phyloP scores from a whole-genome alignment of 2,888 invertebrate species.

The Morpho helenor region DNA sequence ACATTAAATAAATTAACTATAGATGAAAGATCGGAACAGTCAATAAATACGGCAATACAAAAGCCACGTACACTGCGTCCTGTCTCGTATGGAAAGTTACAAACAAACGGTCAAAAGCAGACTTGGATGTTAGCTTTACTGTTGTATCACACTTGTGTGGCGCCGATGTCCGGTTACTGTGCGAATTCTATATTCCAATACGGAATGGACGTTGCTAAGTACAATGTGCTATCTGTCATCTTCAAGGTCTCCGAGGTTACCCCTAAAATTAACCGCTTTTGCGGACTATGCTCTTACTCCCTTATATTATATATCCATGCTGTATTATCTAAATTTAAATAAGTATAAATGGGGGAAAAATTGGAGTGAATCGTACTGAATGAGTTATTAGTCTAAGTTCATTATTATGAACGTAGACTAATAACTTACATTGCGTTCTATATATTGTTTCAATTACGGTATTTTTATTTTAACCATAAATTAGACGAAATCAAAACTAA shows the following conservation, averaged over 20 bases:
- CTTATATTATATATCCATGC: not conserved
- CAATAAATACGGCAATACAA: conserved; percentile 6
- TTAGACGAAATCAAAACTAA: too few relatives aligned
- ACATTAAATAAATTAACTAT: conserved; percentile 10
- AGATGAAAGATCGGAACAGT: conserved; percentile 3
- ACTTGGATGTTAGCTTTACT: conserved; percentile 68
- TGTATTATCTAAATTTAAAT: too few relatives aligned
- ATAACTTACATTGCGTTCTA: too few relatives aligned
- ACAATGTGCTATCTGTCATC: conserved; percentile 53
- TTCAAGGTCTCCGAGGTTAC: conserved; percentile 57
- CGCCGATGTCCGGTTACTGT: conserved; percentile 65
- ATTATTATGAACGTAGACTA: too few relatives aligned
- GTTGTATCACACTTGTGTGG: conserved; percentile 63
- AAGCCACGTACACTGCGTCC: conserved; percentile 31
- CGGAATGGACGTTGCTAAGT: conserved; percentile 66
- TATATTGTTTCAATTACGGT: too few relatives aligned
- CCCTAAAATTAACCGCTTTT: conserved; percentile 25
- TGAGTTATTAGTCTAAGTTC: too few relatives aligned
- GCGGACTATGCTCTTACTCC: conserved; percentile 68
- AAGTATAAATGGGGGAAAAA: not conserved
- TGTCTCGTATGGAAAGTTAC: conserved; percentile 30
- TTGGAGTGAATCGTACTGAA: not conserved
- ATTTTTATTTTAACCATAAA: too few relatives aligned
- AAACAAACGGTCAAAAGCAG: conserved; percentile 39
- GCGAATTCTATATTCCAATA: conserved; percentile 61